Evolutionary conservation across 2,888 invertebrate genomes (phyloP), one percentile per base, ranked within the genome.

Genomic region (Platypus cylindrus): DNA sequence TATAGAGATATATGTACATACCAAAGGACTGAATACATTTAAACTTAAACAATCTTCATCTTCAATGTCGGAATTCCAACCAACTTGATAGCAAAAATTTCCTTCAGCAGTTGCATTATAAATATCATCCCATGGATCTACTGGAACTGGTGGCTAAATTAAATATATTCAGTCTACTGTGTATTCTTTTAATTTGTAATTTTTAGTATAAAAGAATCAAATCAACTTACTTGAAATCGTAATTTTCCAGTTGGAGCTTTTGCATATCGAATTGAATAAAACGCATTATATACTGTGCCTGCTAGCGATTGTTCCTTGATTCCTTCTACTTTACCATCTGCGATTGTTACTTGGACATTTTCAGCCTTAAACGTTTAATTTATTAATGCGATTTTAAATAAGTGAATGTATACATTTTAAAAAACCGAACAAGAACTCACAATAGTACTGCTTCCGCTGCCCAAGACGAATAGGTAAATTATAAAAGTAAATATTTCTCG

Each of bases 31-130:
- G 28, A 31, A 40, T 14, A 41, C 35, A 22, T 32, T 41, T 17
- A 41, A 23, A 28, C 27, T 25, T 3, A 41, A 23, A 26, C 41
- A 41, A 14, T 41, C 41, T 22, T 41, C 41, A 17, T 11, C 37
- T 35, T 41, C 37, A 23, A 17, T 17, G 3, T 30, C 20, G 14
- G 17, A 29, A 18, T 41, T 30, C 5, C 9, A n/a, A 20, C 32
- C 12, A 9, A 41, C 3, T 26, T 41, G 41, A 25, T 29, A 35
- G 22, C 41, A 41, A 7, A 41, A 13, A 23, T 34, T 32, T 16
- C 16, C 12, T 20, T 37, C 41, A 14, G 20, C 17, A 5, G 37
- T 26, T 2, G 29, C 41, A 33, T 41, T 32, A n/a, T 37, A 32
- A 1, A 30, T 17, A 2, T 37, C 35, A 1, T 25, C 29, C 37